A percentile compares a stretch with the other conserved stretches of the same genome.
Conservation (phyloP, 2,797 vertebrate genomes). For the Selene dorsalis region DNA sequence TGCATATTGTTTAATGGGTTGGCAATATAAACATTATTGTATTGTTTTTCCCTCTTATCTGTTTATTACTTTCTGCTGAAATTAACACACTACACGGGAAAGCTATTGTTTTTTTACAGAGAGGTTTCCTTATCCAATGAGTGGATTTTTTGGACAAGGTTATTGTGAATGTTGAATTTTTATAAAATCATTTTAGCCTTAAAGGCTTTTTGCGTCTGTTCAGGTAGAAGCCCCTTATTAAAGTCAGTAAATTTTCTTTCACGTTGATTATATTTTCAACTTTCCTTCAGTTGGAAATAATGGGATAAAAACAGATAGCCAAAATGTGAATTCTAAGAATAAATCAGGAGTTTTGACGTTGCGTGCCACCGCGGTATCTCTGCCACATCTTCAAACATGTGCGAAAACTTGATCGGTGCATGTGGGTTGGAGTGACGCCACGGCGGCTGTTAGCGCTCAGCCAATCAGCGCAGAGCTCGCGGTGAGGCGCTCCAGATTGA, state of each 20-base stretch:
- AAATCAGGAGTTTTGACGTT: neutral
- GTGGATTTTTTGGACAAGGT: neutral
- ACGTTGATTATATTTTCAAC: neutral
- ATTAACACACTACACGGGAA: too few species aligned
- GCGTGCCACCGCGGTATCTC: neutral
- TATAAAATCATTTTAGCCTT: neutral
- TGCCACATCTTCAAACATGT: neutral
- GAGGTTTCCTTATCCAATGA: neutral
- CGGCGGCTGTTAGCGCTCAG: slow-evolving; percentile 9
- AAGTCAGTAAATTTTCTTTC: too few species aligned
- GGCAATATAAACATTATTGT: too few species aligned
- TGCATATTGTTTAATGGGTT: too few species aligned
- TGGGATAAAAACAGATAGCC: neutral
- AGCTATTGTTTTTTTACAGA: neutral
- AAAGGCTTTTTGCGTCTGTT: neutral
- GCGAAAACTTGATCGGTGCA: neutral
- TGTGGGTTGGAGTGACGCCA: slow-evolving; percentile 21
- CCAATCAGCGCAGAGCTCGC: slow-evolving; percentile 64
- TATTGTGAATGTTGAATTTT: neutral
- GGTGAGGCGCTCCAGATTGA: slow-evolving; percentile 40
- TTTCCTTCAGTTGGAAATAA: neutral
- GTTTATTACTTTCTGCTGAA: too few species aligned
- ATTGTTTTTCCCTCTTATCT: too few species aligned
- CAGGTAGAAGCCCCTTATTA: too few species aligned
- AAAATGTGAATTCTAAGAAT: neutral